Base-by-base conservation (phyloP, 2,888 invertebrate genomes). In the Drosophila subsilvestris region DNA sequence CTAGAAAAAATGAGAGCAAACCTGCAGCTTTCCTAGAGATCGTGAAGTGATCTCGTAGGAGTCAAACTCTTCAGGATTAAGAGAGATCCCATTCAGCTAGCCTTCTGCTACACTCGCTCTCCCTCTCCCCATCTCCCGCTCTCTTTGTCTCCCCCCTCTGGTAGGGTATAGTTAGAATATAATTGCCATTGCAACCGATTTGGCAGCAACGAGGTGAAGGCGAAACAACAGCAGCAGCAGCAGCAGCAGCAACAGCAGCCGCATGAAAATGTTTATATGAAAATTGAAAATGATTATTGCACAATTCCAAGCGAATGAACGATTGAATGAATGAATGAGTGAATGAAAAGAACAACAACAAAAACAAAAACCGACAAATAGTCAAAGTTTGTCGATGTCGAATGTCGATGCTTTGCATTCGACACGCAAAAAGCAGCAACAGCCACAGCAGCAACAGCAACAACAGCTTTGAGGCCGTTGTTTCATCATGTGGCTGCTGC, bases 201-300 rank as follows among this genome's bases (percentile, higher is more conserved):
- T 84, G 86, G 7, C 80, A 81, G 83, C 86, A 83, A 86, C 83
- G 83, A 81, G 83, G 86, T 86, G 86, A 83, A 86, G 83, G 86
- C 83, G 81, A 81, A 76, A 72, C 44, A n/a, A 55, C 27, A 56
- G 29, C 25, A 4, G 6, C 25, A 25, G 49, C 53, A 57, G 17
- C 49, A 65, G 2, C 70, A 58, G 25, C 76, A 62, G 27, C 67
- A 56, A 43, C 67, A 57, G 6, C 32, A 32, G 61, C 63, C 53
- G 63, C 63, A 58, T 56, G 68, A 78, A 68, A 79, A 76, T 84
- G 66, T 78, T 79, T 81, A 83, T 84, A 85, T 84, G 86, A 84
- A 84, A 84, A 86, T 84, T 85, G 78, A 85, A 86, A 86, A 86
- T 81, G 80, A 78, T 81, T 70, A 86, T 86, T 86, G 86, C 83